These are phyloP conservation scores for Eurois occulta DNA, from an alignment of 2,888 invertebrate genomes.

Conservation along the genomic window DNA sequence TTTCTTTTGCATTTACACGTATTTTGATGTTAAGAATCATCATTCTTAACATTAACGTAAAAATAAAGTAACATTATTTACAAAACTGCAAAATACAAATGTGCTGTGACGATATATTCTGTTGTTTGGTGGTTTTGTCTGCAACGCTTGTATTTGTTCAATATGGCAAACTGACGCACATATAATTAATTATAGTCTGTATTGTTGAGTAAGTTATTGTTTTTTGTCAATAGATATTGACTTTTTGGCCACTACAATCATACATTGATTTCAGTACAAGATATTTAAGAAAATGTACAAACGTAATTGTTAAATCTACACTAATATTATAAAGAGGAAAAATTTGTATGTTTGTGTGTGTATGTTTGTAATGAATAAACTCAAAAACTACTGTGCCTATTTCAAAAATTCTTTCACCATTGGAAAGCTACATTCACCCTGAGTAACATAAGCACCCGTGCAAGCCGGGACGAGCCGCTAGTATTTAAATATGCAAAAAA, in stretches of 20 bases:
- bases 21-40: background rate
- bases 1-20: background rate
- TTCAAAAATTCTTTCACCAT: no score
- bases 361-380: no score
- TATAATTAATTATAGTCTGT: conserved; percentile 23
- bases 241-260: background rate
- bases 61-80: no score
- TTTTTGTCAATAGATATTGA: background rate
- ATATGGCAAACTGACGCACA: conserved; percentile 26
- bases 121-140: conserved; percentile 37
- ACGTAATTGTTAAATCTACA: no score
- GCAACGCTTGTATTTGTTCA: conserved; percentile 23
- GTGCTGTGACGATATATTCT: conserved; percentile 32
- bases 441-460: no score
- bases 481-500: background rate
- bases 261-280: background rate
- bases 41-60: no score
- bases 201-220: conserved; percentile 38
- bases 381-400: no score
- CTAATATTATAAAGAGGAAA: no score
- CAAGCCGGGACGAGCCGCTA: no score
- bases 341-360: no score
- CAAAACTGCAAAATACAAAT: conserved; percentile 2
- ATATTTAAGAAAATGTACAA: background rate
- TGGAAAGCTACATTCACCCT: no score